Conservation (phyloP, 2,888 invertebrate species). For the Catocala fraxini region DNA sequence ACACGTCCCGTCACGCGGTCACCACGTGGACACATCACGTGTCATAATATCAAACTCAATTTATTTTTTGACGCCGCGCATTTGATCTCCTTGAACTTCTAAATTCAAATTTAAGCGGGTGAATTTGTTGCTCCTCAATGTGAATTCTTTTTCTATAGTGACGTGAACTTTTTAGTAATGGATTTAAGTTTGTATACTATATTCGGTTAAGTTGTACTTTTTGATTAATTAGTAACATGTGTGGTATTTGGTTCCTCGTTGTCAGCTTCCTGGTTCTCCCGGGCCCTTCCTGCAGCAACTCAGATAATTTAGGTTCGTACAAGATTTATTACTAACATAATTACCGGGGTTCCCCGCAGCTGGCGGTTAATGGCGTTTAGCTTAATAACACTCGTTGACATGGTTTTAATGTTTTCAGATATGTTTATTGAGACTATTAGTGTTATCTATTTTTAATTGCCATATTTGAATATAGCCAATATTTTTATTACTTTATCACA, state of each 20-base stretch:
- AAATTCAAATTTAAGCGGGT: constrained; percentile 30
- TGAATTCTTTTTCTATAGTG: constrained; percentile 25
- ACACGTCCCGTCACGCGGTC: constrained; percentile 71
- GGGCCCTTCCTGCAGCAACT: constrained; percentile 77
- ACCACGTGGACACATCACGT: constrained; percentile 65
- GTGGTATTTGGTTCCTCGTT: constrained; percentile 61
- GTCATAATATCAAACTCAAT: constrained; percentile 59
- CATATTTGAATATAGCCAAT: neutral
- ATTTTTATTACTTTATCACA: constrained; percentile 17
- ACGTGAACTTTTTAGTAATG: constrained; percentile 25
- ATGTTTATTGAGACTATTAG: constrained; percentile 42
- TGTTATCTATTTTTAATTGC: constrained; percentile 28
- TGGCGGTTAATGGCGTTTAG: constrained; percentile 64
- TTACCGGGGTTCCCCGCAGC: constrained; percentile 61
- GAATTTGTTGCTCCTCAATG: constrained; percentile 31
- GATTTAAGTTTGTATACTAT: constrained; percentile 15
- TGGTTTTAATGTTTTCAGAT: constrained; percentile 54
- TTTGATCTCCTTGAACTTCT: constrained; percentile 26
- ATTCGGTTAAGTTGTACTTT: constrained; percentile 31
- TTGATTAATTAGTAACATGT: constrained; percentile 58
- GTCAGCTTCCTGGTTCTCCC: constrained; percentile 70
- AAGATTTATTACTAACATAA: constrained; percentile 72
- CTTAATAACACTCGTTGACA: constrained; percentile 61
- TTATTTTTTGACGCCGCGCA: constrained; percentile 29
- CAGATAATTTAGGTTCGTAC: constrained; percentile 81